Percentiles rank a stretch among this genome's conserved stretches.
Evolutionary conservation across 1,140 invertebrate genomes (phyloP).

Genomic region (Paraescarpia echinospica): DNA sequence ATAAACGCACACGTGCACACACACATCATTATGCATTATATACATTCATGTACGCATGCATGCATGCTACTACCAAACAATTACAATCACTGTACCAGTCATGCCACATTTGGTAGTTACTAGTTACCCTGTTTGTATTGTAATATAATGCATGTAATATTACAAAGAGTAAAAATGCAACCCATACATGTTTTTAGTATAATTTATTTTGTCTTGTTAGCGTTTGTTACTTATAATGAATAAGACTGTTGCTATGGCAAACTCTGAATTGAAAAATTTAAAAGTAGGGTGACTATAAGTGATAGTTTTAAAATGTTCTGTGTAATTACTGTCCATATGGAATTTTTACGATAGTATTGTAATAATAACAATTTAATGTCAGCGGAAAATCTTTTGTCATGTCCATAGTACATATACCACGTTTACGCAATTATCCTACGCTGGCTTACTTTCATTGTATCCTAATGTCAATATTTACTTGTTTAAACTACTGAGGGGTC

Average conservation of each 20-base stretch:
- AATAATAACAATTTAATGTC: neutral
- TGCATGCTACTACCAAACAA: no score
- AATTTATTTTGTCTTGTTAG: neutral
- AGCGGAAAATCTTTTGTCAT: neutral
- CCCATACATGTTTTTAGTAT: no score
- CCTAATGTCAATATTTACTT: no score
- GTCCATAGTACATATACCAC: neutral
- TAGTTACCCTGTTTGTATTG: neutral
- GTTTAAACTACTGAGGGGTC: neutral
- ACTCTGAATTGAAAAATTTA: neutral
- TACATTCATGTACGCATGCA: no score
- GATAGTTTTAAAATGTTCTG: neutral
- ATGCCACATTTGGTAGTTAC: neutral
- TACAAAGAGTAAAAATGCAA: no score
- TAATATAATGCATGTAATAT: neutral
- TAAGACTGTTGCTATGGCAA: neutral
- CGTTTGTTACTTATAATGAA: neutral
- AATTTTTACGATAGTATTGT: neutral
- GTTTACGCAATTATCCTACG: neutral
- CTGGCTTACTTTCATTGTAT: no score
- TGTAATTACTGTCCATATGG: neutral
- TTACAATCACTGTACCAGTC: neutral
- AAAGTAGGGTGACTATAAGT: neutral
- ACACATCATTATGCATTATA: no score
- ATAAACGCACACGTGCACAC: no score